phyloP scores from a whole-genome alignment of 2,113 vertebrate species.

The Hippocampus zosterae region DNA sequence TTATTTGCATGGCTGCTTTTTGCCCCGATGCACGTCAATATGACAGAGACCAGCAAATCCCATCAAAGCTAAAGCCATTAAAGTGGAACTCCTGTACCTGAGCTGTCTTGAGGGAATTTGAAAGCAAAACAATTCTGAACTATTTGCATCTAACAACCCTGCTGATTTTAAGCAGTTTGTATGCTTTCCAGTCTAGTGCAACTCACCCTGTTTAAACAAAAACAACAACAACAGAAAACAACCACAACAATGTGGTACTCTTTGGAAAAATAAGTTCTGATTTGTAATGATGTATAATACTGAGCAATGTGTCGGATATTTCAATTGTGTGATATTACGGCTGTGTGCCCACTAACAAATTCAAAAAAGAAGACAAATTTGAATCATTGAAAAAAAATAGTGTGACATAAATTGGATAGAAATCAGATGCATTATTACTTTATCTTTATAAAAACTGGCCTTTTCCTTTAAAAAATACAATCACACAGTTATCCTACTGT shows the following conservation, averaged over 20 bases:
- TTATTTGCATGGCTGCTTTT: slow-evolving; percentile 66
- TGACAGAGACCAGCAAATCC: slow-evolving; percentile 32
- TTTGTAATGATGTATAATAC: too few species aligned
- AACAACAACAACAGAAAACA: neutral
- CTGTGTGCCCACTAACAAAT: too few species aligned
- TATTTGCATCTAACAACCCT: slow-evolving; percentile 1
- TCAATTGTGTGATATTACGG: neutral
- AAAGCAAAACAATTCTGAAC: neutral
- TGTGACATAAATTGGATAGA: too few species aligned
- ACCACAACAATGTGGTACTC: too few species aligned
- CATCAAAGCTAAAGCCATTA: slow-evolving; percentile 21
- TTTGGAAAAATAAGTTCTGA: too few species aligned
- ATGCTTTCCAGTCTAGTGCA: neutral
- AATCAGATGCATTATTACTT: too few species aligned
- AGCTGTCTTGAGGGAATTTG: slow-evolving; percentile 7
- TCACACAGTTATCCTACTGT: too few species aligned
- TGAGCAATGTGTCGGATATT: neutral
- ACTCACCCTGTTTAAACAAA: neutral
- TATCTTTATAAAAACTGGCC: too few species aligned
- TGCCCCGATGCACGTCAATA: slow-evolving; percentile 51
- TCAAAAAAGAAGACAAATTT: neutral
- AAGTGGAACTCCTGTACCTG: slow-evolving; percentile 5
- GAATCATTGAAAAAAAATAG: too few species aligned
- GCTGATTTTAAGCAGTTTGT: neutral
- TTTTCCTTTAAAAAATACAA: too few species aligned